A percentile compares a stretch with the other conserved stretches of the same genome.
Evolutionary conservation across 2,888 invertebrate genomes (phyloP).

Genomic region (Homarus gammarus): DNA sequence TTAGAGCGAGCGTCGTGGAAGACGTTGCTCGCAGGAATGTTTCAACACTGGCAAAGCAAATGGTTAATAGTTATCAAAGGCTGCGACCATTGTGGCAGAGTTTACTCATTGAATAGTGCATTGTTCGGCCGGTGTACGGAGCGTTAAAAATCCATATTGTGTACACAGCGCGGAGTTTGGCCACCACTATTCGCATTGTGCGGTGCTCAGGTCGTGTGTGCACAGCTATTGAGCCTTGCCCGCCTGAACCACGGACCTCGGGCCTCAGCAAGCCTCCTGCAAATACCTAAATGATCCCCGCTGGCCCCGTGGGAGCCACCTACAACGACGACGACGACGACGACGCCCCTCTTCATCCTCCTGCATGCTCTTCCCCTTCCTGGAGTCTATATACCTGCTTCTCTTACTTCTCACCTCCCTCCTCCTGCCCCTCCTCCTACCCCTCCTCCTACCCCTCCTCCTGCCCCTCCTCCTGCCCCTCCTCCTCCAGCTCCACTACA

Average conservation of each 20-base stretch:
- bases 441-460: constrained; percentile 9
- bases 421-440: neutral
- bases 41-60: constrained; percentile 60
- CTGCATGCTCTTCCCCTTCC: neutral
- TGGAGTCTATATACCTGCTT: no score
- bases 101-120: constrained; percentile 66
- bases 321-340: no score
- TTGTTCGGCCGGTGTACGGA: constrained; percentile 65
- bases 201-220: constrained; percentile 54
- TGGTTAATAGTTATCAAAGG: constrained; percentile 66
- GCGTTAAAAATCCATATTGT: constrained; percentile 69
- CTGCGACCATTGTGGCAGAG: constrained; percentile 62
- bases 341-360: constrained; percentile 7
- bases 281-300: constrained; percentile 59
- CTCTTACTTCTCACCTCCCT: neutral
- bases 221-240: constrained; percentile 63
- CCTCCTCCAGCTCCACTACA: constrained; percentile 16
- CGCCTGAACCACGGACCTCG: constrained; percentile 42
- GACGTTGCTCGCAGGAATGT: constrained; percentile 41
- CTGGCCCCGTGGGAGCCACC: constrained; percentile 39
- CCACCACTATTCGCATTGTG: constrained; percentile 61
- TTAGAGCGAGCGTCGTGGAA: constrained; percentile 28
- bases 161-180: constrained; percentile 61
- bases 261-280: constrained; percentile 37
- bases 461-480: constrained; percentile 22